These are phyloP conservation scores for Calephelis virginiensis DNA, from an alignment of 1,140 invertebrate genomes.

Conservation along the genomic window DNA sequence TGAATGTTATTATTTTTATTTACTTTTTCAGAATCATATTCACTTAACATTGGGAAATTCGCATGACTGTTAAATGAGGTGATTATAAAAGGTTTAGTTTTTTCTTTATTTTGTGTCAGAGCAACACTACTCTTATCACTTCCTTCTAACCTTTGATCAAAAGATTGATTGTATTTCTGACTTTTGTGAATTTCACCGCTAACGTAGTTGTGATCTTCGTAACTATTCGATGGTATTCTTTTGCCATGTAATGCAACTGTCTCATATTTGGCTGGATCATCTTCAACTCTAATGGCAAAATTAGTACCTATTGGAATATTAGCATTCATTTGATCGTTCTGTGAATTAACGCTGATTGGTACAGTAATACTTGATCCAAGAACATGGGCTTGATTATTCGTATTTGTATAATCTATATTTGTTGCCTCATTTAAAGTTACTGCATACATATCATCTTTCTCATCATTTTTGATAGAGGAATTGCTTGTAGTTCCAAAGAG, in stretches of 20 bases:
- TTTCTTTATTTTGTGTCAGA: neutral
- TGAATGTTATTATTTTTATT: constrained; percentile 19
- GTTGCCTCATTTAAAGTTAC: constrained; percentile 59
- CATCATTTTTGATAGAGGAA: constrained; percentile 35
- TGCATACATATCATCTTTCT: constrained; percentile 51
- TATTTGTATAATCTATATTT: constrained; percentile 44
- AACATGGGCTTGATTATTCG: constrained; percentile 43
- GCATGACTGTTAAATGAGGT: constrained; percentile 68
- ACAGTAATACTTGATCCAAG: constrained; percentile 59
- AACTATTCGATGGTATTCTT: constrained; percentile 41
- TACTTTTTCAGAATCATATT: constrained; percentile 30
- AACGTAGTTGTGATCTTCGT: constrained; percentile 37
- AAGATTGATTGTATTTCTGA: constrained; percentile 39
- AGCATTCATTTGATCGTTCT: constrained; percentile 59
- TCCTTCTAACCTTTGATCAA: neutral
- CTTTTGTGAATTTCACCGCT: constrained; percentile 48
- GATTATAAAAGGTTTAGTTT: constrained; percentile 29
- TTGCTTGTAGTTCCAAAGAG: constrained; percentile 46
- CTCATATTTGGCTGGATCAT: constrained; percentile 52
- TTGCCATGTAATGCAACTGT: constrained; percentile 50
- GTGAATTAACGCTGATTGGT: constrained; percentile 43
- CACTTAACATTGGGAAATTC: constrained; percentile 73
- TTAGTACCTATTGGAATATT: constrained; percentile 75
- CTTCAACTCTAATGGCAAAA: constrained; percentile 74
- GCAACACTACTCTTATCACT: neutral